phyloP scores from a whole-genome alignment of 2,888 invertebrate genomes.

The Glyphotaelius pellucidus region DNA sequence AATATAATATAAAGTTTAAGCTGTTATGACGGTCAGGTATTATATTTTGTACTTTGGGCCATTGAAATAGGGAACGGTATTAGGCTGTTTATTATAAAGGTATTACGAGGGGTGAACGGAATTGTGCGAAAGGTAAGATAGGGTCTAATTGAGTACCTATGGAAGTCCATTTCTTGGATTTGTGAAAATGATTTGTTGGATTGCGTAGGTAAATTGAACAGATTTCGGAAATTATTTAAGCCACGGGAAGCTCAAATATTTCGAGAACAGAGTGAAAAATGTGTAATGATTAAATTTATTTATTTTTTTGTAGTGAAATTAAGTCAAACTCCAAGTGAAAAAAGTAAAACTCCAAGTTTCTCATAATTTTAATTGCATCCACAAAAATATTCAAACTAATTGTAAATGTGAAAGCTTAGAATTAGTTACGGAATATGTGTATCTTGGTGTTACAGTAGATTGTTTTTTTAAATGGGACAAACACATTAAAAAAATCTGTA shows the following conservation, averaged over 20 bases:
- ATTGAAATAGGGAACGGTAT: slow-evolving; percentile 59
- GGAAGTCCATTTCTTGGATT: slow-evolving; percentile 4
- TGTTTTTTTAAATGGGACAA: too few relatives aligned
- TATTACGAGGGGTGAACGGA: slow-evolving; percentile 50
- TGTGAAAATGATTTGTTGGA: neutral
- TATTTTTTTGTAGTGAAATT: neutral
- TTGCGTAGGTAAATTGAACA: neutral
- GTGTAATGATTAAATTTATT: neutral
- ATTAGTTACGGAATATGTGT: too few relatives aligned
- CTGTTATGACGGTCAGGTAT: slow-evolving; percentile 64
- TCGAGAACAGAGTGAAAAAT: neutral
- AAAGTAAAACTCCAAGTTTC: too few relatives aligned
- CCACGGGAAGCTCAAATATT: neutral
- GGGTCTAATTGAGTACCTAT: slow-evolving; percentile 24
- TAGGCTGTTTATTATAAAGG: slow-evolving; percentile 65
- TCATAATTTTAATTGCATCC: too few relatives aligned
- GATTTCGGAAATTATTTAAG: neutral
- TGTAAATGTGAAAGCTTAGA: too few relatives aligned
- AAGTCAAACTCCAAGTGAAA: too few relatives aligned
- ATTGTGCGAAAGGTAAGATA: slow-evolving; percentile 22
- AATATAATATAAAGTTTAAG: slow-evolving; percentile 60
- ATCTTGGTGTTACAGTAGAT: too few relatives aligned
- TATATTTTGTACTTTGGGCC: slow-evolving; percentile 28
- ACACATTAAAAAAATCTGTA: too few relatives aligned
- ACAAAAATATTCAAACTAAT: too few relatives aligned